Base-by-base conservation (phyloP, 2,888 invertebrate genomes). In the Amblyteles armatorius region DNA sequence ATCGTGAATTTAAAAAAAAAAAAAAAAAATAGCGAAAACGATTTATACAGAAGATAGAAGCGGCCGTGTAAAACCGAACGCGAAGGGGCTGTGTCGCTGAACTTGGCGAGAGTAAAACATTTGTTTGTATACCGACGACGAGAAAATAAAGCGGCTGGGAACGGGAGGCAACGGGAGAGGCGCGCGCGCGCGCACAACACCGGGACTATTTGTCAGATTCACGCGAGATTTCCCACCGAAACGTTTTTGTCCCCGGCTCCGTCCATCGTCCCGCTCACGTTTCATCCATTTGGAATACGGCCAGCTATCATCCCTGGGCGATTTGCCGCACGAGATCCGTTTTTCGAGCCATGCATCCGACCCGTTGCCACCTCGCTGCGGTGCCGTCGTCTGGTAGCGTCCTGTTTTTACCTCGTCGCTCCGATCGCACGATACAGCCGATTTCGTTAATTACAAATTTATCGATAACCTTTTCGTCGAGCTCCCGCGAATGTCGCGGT, bases 281-380 rank as follows among this genome's bases (percentile, higher is more conserved):
- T 84, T 76, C 82, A 50, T 76, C 71, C 74, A 85, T 85, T 85
- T 82, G 85, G 82, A 85, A 82, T 77, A 72, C 76, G 68, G 85
- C 82, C 85, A 85, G 82, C 76, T 72, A 82, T 82, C 60, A 72
- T 67, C 82, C 19, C 44, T 44, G 77, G 77, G 76, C 82, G 79
- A 85, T 82, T 85, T 85, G 40, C 76, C 79, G 82, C 79, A 67
- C 82, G 82, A 76, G 76, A 79, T 85, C 63, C 76, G 71, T 76
- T 79, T 57, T 26, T 19, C 48, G 72, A 63, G 26, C 57, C 33
- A 40, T 19, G 16, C 50, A 40, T 72, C 71, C 74, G 48, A 36
- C 67, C 55, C 71, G 22, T 57, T 57, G 4, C 79, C 73, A 16
- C 16, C 55, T 74, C 79, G 48, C 29, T 52, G 13, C 60, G 57